A percentile compares a stretch with the other conserved stretches of the same genome.
Evolutionary conservation across 2,113 vertebrate genomes (phyloP).

Genomic region (Rhynchomys soricoides): DNA sequence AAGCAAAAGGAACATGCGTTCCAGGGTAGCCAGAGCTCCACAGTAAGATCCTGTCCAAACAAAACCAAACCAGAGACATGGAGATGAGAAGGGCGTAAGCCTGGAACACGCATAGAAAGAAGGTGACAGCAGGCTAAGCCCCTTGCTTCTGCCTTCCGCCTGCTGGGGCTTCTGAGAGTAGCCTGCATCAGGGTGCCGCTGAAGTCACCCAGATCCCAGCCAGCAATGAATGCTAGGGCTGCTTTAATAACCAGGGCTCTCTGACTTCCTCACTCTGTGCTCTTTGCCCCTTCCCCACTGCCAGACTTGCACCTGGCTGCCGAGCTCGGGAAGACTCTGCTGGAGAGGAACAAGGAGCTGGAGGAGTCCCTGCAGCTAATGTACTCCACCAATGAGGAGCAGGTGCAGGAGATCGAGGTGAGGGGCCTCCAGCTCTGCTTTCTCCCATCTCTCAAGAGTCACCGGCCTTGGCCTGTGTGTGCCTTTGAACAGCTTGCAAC

Average conservation of each 20-base stretch:
- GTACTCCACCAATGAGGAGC: conserved; percentile 93
- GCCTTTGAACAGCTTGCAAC: background rate
- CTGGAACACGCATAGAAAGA: background rate
- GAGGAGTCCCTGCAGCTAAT: conserved; percentile 98
- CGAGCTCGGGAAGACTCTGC: conserved; percentile 96
- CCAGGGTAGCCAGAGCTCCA: background rate
- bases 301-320: conserved; percentile 78
- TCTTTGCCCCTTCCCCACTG: background rate
- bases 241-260: background rate
- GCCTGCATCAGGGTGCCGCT: background rate
- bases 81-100: background rate
- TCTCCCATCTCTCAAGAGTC: fast-evolving
- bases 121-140: background rate
- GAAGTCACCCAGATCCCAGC: background rate
- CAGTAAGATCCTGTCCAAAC: background rate
- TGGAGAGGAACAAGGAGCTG: conserved; percentile 98
- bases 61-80: background rate
- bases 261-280: background rate
- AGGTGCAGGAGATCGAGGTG: conserved; percentile 98
- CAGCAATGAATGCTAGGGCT: background rate
- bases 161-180: background rate
- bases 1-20: background rate
- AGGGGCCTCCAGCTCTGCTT: background rate
- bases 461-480: background rate
- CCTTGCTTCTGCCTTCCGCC: background rate